These are phyloP conservation scores for Latheticus oryzae DNA, from an alignment of 2,888 invertebrate genomes.

Conservation along the genomic window DNA sequence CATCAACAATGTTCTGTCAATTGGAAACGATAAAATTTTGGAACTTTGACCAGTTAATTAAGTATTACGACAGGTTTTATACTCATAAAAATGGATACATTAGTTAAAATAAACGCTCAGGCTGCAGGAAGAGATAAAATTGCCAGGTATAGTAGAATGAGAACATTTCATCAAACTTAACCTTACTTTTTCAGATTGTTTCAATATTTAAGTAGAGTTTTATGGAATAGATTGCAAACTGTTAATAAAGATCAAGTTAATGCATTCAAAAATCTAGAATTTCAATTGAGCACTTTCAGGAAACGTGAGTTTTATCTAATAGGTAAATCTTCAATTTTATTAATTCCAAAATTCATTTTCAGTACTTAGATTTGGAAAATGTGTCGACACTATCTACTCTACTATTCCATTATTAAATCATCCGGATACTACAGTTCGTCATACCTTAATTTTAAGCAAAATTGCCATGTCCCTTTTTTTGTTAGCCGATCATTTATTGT, in stretches of 20 bases:
- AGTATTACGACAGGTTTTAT: slow-evolving; percentile 4
- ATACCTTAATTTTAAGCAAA: slow-evolving; percentile 82
- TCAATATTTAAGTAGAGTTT: slow-evolving; percentile 83
- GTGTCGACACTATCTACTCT: slow-evolving; percentile 82
- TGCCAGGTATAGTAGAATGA: slow-evolving; percentile 60
- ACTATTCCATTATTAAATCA: slow-evolving; percentile 79
- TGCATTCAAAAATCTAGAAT: slow-evolving; percentile 83
- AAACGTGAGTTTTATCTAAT: slow-evolving; percentile 81
- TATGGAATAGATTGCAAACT: slow-evolving; percentile 81
- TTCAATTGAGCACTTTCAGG: slow-evolving; percentile 85
- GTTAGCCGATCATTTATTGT: slow-evolving; percentile 87
- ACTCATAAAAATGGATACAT: slow-evolving; percentile 62
- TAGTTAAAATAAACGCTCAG: slow-evolving; percentile 66
- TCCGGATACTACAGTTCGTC: slow-evolving; percentile 76
- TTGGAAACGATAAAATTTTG: slow-evolving; percentile 26
- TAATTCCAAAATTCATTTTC: slow-evolving; percentile 57
- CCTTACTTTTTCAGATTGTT: slow-evolving; percentile 81
- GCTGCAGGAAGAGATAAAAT: slow-evolving; percentile 68
- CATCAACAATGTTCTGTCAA: slow-evolving; percentile 36
- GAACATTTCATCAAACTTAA: slow-evolving; percentile 27
- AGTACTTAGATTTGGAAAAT: slow-evolving; percentile 90
- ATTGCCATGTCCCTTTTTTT: slow-evolving; percentile 83
- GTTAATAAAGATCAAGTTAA: slow-evolving; percentile 74
- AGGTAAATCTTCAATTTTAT: slow-evolving; percentile 14
- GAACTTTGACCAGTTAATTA: slow-evolving; percentile 36